phyloP scores from a whole-genome alignment of 1,140 invertebrate species.

The Heliconius eleuchia region DNA sequence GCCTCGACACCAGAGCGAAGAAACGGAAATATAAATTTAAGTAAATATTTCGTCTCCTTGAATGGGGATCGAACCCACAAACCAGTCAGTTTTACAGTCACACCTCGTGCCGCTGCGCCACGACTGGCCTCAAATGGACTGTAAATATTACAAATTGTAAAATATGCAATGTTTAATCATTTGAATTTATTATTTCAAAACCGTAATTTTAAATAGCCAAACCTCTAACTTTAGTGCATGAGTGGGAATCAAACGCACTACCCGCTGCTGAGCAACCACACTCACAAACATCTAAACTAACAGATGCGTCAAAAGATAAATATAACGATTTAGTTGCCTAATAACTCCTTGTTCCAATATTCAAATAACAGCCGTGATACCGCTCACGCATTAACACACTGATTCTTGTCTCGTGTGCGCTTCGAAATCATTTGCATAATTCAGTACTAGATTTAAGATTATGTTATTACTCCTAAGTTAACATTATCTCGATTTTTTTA shows the following conservation, averaged over 20 bases:
- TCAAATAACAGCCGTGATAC: conserved; percentile 1
- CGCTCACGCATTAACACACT: not conserved
- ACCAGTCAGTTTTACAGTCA: no score
- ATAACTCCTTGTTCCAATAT: conserved; percentile 5
- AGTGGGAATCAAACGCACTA: not conserved
- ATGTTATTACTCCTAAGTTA: not conserved
- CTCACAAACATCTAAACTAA: not conserved
- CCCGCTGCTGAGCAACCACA: not conserved
- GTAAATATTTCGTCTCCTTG: no score
- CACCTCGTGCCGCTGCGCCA: no score
- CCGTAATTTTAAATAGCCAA: no score
- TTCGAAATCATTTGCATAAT: conserved; percentile 7
- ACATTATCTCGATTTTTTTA: not conserved
- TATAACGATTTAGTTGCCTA: not conserved
- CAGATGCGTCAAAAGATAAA: not conserved
- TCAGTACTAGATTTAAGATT: not conserved
- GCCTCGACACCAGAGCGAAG: no score
- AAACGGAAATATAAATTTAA: no score
- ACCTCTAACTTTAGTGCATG: not conserved
- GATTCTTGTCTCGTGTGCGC: not conserved
- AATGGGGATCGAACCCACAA: no score
- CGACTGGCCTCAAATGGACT: no score
- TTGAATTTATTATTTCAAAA: no score
- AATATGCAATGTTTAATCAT: no score
- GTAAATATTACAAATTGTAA: no score